These are phyloP conservation scores for Hecatera dysodea DNA, from an alignment of 2,888 invertebrate species.

Conservation along the genomic window DNA sequence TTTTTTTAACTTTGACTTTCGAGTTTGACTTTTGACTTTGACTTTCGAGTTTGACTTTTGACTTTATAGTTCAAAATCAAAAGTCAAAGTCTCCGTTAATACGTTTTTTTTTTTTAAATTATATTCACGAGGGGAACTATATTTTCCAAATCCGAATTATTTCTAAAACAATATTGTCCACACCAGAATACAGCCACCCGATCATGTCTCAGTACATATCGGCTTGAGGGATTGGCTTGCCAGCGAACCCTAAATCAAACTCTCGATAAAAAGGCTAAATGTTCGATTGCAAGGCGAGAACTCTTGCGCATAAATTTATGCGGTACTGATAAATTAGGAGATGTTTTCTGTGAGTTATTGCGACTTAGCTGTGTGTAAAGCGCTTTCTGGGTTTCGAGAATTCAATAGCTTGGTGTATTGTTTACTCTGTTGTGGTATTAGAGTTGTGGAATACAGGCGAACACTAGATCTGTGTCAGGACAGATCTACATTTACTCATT, in stretches of 20 bases:
- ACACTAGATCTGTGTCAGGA: neutral
- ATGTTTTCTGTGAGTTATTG: slow-evolving; percentile 82
- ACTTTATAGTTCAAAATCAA: too few species aligned
- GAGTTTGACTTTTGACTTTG: too few species aligned
- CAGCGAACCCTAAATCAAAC: slow-evolving; percentile 83
- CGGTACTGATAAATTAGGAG: slow-evolving; percentile 88
- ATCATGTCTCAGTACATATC: slow-evolving; percentile 79
- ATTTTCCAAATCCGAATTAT: too few species aligned
- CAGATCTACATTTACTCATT: too few species aligned
- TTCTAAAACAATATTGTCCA: neutral
- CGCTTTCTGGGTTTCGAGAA: slow-evolving; percentile 44
- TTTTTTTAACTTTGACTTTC: too few species aligned
- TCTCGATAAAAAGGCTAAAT: slow-evolving; percentile 91
- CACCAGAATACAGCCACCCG: slow-evolving; percentile 77
- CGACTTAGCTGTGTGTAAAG: slow-evolving; percentile 43
- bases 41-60: too few species aligned
- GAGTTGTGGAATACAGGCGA: slow-evolving; percentile 1
- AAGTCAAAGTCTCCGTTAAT: too few species aligned
- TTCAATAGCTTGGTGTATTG: slow-evolving; percentile 30
- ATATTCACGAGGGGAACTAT: too few species aligned
- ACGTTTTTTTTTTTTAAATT: too few species aligned
- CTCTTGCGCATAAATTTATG: slow-evolving; percentile 88
- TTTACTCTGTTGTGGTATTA: slow-evolving; percentile 15
- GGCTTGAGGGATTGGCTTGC: slow-evolving; percentile 88
- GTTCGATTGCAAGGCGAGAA: slow-evolving; percentile 87